These are phyloP conservation scores for Acipenser oxyrinchus DNA, from an alignment of 2,797 vertebrate genomes.

Conservation along the genomic window DNA sequence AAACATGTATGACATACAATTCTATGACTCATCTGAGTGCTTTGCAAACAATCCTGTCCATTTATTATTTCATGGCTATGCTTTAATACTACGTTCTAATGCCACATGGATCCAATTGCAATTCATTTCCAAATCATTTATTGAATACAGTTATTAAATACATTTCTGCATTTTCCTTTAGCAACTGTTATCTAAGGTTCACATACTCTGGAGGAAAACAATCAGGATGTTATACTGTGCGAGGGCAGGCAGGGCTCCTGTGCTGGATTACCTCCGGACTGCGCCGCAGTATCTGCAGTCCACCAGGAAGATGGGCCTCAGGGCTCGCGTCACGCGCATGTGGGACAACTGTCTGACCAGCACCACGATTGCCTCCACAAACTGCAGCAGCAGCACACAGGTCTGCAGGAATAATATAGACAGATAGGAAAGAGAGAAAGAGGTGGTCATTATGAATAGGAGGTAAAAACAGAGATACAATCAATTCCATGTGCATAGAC, in stretches of 20 bases:
- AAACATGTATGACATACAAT: too few species aligned
- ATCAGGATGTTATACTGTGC: background rate
- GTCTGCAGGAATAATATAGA: conserved; percentile 55
- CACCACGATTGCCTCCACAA: conserved; percentile 91
- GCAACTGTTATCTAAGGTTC: too few species aligned
- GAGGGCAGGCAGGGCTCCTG: background rate
- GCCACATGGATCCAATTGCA: too few species aligned
- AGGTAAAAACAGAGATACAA: background rate
- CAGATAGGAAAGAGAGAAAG: background rate
- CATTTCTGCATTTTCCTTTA: too few species aligned
- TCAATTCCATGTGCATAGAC: background rate
- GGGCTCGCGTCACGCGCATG: conserved; percentile 84
- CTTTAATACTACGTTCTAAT: too few species aligned
- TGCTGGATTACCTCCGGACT: conserved; percentile 72
- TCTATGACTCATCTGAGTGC: too few species aligned
- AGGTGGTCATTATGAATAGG: background rate
- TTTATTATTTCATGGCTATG: too few species aligned
- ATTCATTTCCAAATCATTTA: too few species aligned
- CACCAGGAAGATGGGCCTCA: conserved; percentile 93
- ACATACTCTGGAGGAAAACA: too few species aligned
- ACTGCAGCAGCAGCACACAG: conserved; percentile 83
- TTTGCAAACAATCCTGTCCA: too few species aligned
- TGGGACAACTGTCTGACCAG: conserved; percentile 90
- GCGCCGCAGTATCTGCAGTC: conserved; percentile 95
- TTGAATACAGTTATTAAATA: too few species aligned